Evolutionary conservation across 2,888 invertebrate species (phyloP).

Genomic region (Netelia melanura): DNA sequence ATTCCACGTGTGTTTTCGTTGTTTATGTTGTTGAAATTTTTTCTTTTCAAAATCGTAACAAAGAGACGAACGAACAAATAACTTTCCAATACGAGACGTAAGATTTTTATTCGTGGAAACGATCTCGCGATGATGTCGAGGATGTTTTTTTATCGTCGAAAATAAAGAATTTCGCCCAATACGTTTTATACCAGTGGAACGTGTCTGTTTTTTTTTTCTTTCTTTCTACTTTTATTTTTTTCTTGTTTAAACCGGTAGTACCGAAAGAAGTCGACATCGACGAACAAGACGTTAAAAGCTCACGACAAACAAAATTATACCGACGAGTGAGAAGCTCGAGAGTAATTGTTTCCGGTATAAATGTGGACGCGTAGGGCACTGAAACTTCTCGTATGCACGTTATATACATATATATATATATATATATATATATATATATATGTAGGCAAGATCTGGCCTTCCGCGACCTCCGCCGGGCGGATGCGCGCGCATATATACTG

Average conservation of each 20-base stretch:
- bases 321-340: conserved; percentile 43
- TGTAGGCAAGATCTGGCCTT: conserved; percentile 24
- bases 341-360: conserved; percentile 55
- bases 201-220: not conserved
- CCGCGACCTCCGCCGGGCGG: conserved; percentile 30
- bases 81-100: too few species aligned
- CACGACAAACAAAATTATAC: conserved; percentile 9
- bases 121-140: conserved; percentile 1
- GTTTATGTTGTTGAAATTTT: too few species aligned
- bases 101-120: too few species aligned
- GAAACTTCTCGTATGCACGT: conserved; percentile 21
- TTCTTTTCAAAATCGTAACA: not conserved
- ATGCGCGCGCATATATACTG: conserved; percentile 15
- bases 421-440: not conserved
- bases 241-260: conserved; percentile 1
- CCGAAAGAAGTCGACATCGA: not conserved
- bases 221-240: not conserved
- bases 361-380: conserved; percentile 2
- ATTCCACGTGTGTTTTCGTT: too few species aligned
- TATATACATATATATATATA: too few species aligned
- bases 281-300: conserved; percentile 6
- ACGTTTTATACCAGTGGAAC: not conserved
- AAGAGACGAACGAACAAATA: too few species aligned
- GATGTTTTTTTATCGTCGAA: not conserved
- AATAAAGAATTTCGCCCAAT: not conserved